A percentile compares a stretch with the other conserved stretches of the same genome.
Conservation (phyloP, 2,888 invertebrate genomes). For the Brenthis daphne region DNA sequence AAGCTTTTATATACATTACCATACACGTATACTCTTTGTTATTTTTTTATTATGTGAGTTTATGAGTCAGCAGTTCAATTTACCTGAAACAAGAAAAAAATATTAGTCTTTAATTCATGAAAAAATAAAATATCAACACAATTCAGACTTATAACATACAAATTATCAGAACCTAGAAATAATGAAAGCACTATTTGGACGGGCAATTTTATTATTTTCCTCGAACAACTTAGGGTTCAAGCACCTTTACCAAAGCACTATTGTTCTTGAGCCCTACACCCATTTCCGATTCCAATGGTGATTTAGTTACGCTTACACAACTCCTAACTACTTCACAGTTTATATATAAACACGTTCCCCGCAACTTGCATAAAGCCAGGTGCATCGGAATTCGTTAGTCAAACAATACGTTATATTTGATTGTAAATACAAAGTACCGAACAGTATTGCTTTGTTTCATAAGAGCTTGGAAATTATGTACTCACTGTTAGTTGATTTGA, state of each 20-base stretch:
- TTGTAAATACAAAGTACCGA: conserved; percentile 45
- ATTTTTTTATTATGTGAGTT: neutral
- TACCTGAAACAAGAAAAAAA: conserved; percentile 34
- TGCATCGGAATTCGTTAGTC: conserved; percentile 57
- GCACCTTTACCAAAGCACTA: conserved; percentile 40
- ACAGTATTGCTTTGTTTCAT: conserved; percentile 46
- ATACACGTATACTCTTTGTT: neutral
- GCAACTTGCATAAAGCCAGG: conserved; percentile 49
- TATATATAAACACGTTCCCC: conserved; percentile 38
- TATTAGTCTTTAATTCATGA: neutral
- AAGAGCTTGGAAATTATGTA: conserved; percentile 45
- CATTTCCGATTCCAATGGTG: conserved; percentile 50
- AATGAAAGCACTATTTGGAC: neutral
- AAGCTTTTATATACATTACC: neutral
- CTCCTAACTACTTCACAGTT: conserved; percentile 47
- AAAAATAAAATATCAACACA: no score
- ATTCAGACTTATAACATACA: no score
- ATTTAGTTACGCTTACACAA: conserved; percentile 52
- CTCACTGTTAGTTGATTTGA: conserved; percentile 47
- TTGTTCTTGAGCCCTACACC: conserved; percentile 38
- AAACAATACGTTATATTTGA: conserved; percentile 58
- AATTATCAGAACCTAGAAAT: no score
- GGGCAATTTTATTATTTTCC: conserved; percentile 27
- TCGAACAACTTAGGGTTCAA: conserved; percentile 40
- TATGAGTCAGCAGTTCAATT: neutral